These are phyloP conservation scores for Leptarthrus brevirostris DNA, from an alignment of 2,888 invertebrate genomes.

Conservation along the genomic window DNA sequence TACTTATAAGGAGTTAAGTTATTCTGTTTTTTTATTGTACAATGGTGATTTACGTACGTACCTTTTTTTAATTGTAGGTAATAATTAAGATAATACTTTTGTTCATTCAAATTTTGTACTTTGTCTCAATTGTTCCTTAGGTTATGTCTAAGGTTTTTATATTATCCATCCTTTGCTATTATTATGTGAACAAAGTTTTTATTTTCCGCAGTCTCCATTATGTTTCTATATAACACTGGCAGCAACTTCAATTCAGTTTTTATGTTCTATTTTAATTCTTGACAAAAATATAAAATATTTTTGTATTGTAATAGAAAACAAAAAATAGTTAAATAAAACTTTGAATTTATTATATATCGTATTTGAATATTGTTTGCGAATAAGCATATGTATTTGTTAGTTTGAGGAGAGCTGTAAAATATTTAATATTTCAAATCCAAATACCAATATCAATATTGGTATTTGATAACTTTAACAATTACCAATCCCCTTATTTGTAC, in stretches of 20 bases:
- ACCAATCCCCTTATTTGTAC: too few species aligned
- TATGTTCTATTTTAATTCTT: slow-evolving; percentile 13
- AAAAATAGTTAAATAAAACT: slow-evolving; percentile 10
- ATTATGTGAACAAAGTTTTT: too few species aligned
- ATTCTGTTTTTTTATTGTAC: slow-evolving; percentile 3
- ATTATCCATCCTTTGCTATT: not conserved
- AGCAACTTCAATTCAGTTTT: slow-evolving; percentile 12
- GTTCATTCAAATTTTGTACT: not conserved
- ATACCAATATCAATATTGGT: too few species aligned
- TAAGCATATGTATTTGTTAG: too few species aligned
- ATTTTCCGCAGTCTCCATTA: not conserved
- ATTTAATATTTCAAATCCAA: too few species aligned
- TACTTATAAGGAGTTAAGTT: slow-evolving; percentile 27
- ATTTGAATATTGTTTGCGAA: too few species aligned
- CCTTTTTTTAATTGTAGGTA: slow-evolving; percentile 24
- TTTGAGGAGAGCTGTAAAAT: too few species aligned
- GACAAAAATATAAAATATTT: slow-evolving; percentile 13
- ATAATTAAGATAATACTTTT: slow-evolving; percentile 9
- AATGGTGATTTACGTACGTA: slow-evolving; percentile 39
- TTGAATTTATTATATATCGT: slow-evolving; percentile 4
- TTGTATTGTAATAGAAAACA: slow-evolving; percentile 33
- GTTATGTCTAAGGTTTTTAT: too few species aligned
- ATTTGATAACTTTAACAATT: too few species aligned
- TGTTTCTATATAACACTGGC: too few species aligned
- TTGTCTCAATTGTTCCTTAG: too few species aligned